Base-by-base conservation (phyloP, 1,140 invertebrate species). In the Diabrotica virgifera region DNA sequence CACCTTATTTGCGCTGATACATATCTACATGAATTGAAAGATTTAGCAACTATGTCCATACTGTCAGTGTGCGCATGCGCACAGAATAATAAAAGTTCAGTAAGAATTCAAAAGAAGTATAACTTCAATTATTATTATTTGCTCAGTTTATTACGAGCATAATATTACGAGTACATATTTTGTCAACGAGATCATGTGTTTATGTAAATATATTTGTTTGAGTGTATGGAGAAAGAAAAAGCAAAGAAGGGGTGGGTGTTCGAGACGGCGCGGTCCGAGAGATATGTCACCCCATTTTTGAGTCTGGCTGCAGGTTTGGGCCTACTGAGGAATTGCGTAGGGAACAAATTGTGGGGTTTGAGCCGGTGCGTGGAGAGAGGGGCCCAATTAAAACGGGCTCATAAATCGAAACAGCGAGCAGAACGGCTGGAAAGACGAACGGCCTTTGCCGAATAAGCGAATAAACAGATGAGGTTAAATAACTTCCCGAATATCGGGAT, bases 201-300 rank as follows among this genome's bases (percentile, higher is more conserved):
- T 24, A 24, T 24, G 24, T 3, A 46, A 46, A 46, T 46, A 6
- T 24, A 46, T 46, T 46, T 46, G 8, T 46, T 3, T 46, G 40
- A 46, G 40, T 46, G 40, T 46, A 46, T 6, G 4, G 4, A 46
- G 8, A 10, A n/a, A 46, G 40, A 46, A 54, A 35, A 63, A 57
- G 0, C 40, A n/a, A 46, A 46, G 40, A 46, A 46, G 40, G 40
- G 40, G n/a, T n/a, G n/a, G 57, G 40, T 46, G n/a, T 10, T 8
- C 8, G n/a, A 10, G 53, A 37, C 50, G 36, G 35, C 52, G 60
- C 57, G 59, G 67, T 67, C 70, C 68, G 65, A 70, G 59, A 67
- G 70, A 73, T 73, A 69, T 73, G 72, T 73, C 72, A 70, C 69
- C 67, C 65, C 56, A 72, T 73, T 71, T 73, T 72, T 71, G 69